Base-by-base conservation (phyloP, 2,113 vertebrate genomes). In the Argyrosomus japonicus region DNA sequence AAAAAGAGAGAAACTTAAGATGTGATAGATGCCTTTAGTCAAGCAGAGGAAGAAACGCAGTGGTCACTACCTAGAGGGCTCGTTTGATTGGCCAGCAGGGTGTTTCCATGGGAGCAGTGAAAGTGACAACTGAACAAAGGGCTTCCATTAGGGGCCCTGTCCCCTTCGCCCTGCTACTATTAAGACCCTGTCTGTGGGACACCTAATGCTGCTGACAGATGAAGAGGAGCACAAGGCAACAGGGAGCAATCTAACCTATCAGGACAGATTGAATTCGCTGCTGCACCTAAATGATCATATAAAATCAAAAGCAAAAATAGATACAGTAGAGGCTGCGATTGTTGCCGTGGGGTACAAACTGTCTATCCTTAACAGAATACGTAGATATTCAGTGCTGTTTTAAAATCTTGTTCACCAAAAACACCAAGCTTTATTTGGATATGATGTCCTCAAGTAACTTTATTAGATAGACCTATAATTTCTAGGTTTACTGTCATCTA, bases 51-150 rank as follows among this genome's bases (percentile, higher is more conserved):
- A 87, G 75, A 54, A 62, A 58, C 51, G 10, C 58, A 36, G 79
- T 5, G 45, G 76, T 79, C 23, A 3, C 86, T 84, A 75, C 87
- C 88, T 77, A 36, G 29, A 68, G 80, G 89, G 84, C 82, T 87
- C 25, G 69, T 82, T 72, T 86, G 84, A 91, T 86, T 87, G 91
- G 88, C 88, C 83, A 54, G 88, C 87, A 78, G 89, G 87, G 81
- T 77, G 88, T 93, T 91, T 91, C 84, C 84, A 88, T 87, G 89
- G 88, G 76, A 79, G 89, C 89, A 85, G 88, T 61, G 85, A 71
- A 90, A 86, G 90, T 95, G 93, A 95, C 91, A 94, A 86, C 60
- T 88, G 91, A 88, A 94, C 91, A 93, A 94, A 94, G 87, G 85
- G 80, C 70, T 91, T 93, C 91, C 90, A 94, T 95, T 95, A 93